Conservation (phyloP, 2,113 vertebrate genomes). For the Apteryx mantelli region DNA sequence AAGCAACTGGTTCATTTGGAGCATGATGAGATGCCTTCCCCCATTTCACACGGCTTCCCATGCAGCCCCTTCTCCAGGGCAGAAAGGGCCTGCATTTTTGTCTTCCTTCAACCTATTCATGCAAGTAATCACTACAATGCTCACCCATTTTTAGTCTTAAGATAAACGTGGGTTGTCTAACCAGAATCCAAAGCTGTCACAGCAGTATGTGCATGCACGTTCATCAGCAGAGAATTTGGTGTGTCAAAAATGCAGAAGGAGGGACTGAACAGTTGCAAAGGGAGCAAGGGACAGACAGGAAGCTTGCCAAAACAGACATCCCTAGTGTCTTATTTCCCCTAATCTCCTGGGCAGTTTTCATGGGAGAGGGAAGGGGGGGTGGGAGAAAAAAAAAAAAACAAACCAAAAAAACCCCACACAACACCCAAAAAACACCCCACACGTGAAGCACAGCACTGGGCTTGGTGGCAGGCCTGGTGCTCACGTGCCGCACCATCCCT, state of each 20-base stretch:
- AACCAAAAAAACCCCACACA: too few relatives aligned
- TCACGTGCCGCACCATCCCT: background rate
- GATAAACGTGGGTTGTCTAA: background rate
- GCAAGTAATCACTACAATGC: background rate
- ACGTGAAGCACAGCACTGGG: background rate
- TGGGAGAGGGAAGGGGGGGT: background rate
- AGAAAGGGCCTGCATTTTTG: background rate
- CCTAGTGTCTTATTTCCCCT: background rate
- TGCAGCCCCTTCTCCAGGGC: background rate
- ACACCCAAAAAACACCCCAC: too few relatives aligned
- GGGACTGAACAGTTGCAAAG: background rate
- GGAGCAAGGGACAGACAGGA: background rate
- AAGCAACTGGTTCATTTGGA: background rate
- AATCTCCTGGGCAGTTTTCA: background rate
- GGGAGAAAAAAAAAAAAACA: background rate
- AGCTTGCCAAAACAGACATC: background rate
- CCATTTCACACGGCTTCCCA: background rate
- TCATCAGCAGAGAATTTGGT: background rate
- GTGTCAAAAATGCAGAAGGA: background rate
- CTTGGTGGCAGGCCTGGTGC: background rate
- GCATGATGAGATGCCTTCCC: background rate
- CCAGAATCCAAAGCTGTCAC: background rate
- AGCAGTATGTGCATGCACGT: rapidly evolving
- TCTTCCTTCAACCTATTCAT: background rate
- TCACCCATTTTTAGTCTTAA: background rate